Percentiles rank a stretch among this genome's conserved stretches.
Conservation (phyloP, 2,113 vertebrate species). For the Peromyscus maniculatus region DNA sequence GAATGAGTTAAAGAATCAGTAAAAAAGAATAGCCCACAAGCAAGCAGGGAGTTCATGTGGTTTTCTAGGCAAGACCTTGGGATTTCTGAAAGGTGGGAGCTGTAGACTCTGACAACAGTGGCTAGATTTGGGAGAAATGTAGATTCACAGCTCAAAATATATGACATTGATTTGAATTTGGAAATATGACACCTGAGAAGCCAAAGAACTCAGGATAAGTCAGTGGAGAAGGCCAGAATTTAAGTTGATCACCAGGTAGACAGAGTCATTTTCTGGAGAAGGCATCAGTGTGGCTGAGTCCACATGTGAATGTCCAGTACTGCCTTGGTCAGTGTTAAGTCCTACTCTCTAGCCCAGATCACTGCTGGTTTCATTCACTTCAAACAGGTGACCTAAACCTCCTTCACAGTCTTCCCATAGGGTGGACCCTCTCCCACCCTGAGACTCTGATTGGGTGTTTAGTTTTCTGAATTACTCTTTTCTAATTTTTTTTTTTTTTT, state of each 20-base stretch:
- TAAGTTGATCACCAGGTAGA: neutral
- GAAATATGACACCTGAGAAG: neutral
- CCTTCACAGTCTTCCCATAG: neutral
- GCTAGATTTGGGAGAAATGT: neutral
- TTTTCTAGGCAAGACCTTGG: neutral
- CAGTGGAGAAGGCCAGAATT: neutral
- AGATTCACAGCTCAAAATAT: neutral
- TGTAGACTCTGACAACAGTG: neutral
- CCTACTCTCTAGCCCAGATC: neutral
- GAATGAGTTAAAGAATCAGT: neutral
- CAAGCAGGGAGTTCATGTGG: neutral
- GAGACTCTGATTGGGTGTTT: neutral
- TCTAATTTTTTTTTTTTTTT: neutral
- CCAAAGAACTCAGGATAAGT: neutral
- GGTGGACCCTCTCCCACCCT: neutral
- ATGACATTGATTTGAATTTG: neutral
- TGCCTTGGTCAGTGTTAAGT: neutral
- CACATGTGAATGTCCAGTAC: neutral
- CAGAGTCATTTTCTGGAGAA: neutral
- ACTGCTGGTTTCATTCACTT: neutral
- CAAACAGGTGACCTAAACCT: neutral
- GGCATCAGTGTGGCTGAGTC: neutral
- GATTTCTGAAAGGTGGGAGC: neutral
- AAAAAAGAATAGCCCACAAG: neutral
- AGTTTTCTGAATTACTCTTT: neutral